These are phyloP conservation scores for Lagorchestes hirsutus DNA, from an alignment of 2,797 vertebrate genomes.

Conservation along the genomic window DNA sequence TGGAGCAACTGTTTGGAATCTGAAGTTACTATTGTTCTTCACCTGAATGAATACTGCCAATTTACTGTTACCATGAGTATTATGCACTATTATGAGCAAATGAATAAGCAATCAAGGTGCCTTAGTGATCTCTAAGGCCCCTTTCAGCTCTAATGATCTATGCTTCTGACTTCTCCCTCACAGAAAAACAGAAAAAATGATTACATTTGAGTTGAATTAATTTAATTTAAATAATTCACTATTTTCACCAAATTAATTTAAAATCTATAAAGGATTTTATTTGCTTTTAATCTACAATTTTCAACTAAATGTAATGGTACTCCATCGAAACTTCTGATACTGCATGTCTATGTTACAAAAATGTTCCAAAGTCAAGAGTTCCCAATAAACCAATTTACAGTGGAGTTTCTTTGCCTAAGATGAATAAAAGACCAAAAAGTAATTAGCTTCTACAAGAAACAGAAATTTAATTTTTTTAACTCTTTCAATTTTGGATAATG, in stretches of 20 bases:
- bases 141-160: neutral
- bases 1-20: conserved; percentile 3
- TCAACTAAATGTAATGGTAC: conserved; percentile 63
- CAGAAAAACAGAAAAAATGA: conserved; percentile 51
- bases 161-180: conserved; percentile 3
- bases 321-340: conserved; percentile 54
- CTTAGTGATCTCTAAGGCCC: neutral
- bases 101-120: conserved; percentile 20
- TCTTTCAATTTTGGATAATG: conserved; percentile 74
- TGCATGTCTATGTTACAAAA: conserved; percentile 62
- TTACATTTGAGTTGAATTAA: conserved; percentile 60
- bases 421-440: conserved; percentile 63
- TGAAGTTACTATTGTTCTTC: neutral
- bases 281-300: conserved; percentile 59
- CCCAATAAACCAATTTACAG: conserved; percentile 67
- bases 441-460: conserved; percentile 70
- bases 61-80: neutral
- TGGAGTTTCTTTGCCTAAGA: conserved; percentile 58
- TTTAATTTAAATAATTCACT: conserved; percentile 60
- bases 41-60: conserved; percentile 16
- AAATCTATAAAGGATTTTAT: conserved; percentile 58
- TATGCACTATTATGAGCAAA: conserved; percentile 44
- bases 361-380: conserved; percentile 55
- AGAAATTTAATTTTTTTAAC: conserved; percentile 71
- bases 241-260: conserved; percentile 63